A percentile compares a stretch with the other conserved stretches of the same genome.
Evolutionary conservation across 2,888 invertebrate genomes (phyloP).

Genomic region (Linnaemya tessellans): DNA sequence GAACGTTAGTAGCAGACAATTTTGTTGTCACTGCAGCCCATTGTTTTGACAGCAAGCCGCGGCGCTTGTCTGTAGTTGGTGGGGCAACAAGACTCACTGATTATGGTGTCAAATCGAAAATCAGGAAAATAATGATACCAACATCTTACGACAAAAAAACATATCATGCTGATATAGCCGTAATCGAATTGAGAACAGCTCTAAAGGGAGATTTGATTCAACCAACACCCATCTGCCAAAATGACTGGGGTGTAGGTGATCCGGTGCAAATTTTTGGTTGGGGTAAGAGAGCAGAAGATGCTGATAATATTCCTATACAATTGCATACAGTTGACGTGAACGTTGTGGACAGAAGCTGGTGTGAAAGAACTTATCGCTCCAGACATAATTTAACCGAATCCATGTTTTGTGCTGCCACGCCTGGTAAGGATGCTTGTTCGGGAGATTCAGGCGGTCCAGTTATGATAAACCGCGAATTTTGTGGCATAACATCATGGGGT

Average conservation of each 20-base stretch:
- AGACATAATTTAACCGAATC: conserved; percentile 42
- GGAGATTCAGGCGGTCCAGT: conserved; percentile 75
- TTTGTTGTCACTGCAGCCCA: conserved; percentile 62
- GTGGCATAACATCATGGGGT: conserved; percentile 87
- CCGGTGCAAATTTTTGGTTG: conserved; percentile 72
- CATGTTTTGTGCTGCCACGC: conserved; percentile 74
- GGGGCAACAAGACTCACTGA: conserved; percentile 54
- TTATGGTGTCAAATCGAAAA: conserved; percentile 2
- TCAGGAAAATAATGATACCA: conserved; percentile 37
- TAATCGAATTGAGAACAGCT: conserved; percentile 55
- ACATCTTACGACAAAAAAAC: conserved; percentile 14
- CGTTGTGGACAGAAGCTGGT: background rate
- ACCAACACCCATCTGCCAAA: conserved; percentile 57
- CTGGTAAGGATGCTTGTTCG: conserved; percentile 72
- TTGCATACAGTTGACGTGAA: conserved; percentile 62
- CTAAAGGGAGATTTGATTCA: conserved; percentile 53
- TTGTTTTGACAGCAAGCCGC: conserved; percentile 25
- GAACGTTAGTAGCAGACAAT: conserved; percentile 61
- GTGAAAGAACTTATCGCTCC: background rate
- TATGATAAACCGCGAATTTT: conserved; percentile 69
- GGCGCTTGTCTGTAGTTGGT: conserved; percentile 47
- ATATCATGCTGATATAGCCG: conserved; percentile 71
- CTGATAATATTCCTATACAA: conserved; percentile 24
- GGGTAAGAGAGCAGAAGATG: conserved; percentile 62
- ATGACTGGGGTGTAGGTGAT: conserved; percentile 16